Base-by-base conservation (phyloP, 2,888 invertebrate species). In the Drosophila imparisetae region DNA sequence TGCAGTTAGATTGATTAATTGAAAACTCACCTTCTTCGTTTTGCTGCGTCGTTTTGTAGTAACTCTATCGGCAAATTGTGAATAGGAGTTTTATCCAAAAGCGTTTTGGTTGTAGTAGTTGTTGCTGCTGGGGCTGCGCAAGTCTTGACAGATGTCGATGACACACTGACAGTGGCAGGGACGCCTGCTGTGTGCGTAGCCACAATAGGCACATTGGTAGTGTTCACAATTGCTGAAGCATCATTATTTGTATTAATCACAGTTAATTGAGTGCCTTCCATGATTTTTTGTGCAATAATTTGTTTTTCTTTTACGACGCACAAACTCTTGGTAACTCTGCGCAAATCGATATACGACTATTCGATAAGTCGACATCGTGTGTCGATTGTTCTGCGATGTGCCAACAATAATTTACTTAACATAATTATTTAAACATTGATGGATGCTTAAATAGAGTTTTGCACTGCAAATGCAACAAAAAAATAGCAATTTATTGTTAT, bases 31-130 rank as follows among this genome's bases (percentile, higher is more conserved):
- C 93, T 93, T 72, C 93, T 83, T 4, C 93, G 91, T 49, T 93
- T 93, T 54, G 75, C 55, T 89, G 93, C 72, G 75, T 93, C 92
- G 83, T 90, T 92, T 62, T 92, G 86, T 66, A 92, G 88, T 67
- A 78, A 38, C 50, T 92, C 92, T 60, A 91, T 89, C 5, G 92
- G 91, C 38, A 93, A 74, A 76, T 78, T 87, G 34, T 72, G 74
- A 67, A 83, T 77, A 21, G 80, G 75, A 66, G 76, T 72, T 69
- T 71, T 82, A 61, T 72, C 72, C 52, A 72, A 59, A 77, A 69
- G 62, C 54, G 61, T 55, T 54, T 57, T 11, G 49, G 66, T 61
- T 66, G 71, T 30, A 58, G 59, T 50, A 36, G 63, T 11, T 49
- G 60, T 36, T 78, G 75, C 45, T 34, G 61, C 62, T 57, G 72